Percentiles rank a stretch among this genome's conserved stretches.
Conservation (phyloP, 2,888 invertebrate genomes). For the Galerucella nymphaeae region DNA sequence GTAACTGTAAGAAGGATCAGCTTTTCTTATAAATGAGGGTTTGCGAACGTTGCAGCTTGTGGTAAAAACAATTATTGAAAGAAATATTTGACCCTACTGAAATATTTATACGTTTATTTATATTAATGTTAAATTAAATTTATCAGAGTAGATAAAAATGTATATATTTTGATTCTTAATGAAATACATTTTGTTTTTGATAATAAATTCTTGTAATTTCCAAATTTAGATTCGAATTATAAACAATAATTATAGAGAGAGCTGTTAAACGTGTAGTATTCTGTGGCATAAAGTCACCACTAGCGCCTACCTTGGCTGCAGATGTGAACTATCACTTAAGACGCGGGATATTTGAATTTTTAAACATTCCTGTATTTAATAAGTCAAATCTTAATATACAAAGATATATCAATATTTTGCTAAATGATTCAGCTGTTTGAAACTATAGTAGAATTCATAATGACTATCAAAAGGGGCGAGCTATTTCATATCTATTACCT, state of each 20-base stretch:
- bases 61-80: not conserved
- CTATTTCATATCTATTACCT: not conserved
- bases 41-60: not conserved
- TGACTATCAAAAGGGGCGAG: constrained; percentile 3
- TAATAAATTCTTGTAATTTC: not conserved
- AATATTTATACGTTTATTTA: not conserved
- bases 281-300: too few relatives aligned
- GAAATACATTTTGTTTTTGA: not conserved
- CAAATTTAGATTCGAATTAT: not conserved
- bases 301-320: too few relatives aligned
- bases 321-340: too few relatives aligned
- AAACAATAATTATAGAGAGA: not conserved
- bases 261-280: too few relatives aligned
- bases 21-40: constrained; percentile 1
- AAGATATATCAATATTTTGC: too few relatives aligned
- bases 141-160: not conserved
- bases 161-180: not conserved
- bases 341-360: too few relatives aligned
- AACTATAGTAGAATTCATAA: not conserved
- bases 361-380: too few relatives aligned
- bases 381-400: too few relatives aligned
- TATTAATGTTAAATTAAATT: not conserved
- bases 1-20: not conserved
- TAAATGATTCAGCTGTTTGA: not conserved
- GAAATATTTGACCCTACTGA: not conserved